Percentiles rank a stretch among this genome's conserved stretches.
phyloP scores from a whole-genome alignment of 2,888 invertebrate genomes.

The Cerceris ruficornis region DNA sequence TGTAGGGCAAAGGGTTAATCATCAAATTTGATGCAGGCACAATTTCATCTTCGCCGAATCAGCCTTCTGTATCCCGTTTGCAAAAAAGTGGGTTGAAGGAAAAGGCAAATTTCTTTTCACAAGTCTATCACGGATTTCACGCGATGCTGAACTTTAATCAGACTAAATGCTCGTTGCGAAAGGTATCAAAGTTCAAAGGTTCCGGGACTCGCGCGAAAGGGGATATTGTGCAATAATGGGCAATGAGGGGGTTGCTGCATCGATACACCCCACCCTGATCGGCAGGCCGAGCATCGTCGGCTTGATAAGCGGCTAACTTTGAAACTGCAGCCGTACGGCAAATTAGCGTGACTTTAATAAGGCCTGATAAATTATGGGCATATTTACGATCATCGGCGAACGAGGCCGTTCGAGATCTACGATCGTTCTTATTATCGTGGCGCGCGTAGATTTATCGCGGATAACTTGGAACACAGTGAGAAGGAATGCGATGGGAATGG shows the following conservation, averaged over 20 bases:
- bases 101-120: slow-evolving; percentile 1
- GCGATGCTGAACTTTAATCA: slow-evolving; percentile 1
- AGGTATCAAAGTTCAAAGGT: slow-evolving; percentile 33
- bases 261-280: slow-evolving; percentile 27
- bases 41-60: no score
- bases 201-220: not conserved
- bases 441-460: not conserved
- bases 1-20: no score
- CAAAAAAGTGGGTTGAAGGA: not conserved
- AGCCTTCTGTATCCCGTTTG: no score
- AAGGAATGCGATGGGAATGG: not conserved
- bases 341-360: slow-evolving; percentile 25
- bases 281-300: slow-evolving; percentile 19
- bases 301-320: slow-evolving; percentile 35
- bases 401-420: slow-evolving; percentile 32
- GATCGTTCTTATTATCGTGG: slow-evolving; percentile 34
- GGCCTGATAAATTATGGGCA: slow-evolving; percentile 43
- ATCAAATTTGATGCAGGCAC: no score
- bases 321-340: slow-evolving; percentile 24
- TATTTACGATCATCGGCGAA: slow-evolving; percentile 35
- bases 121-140: slow-evolving; percentile 7
- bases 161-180: slow-evolving; percentile 30
- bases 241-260: slow-evolving; percentile 42
- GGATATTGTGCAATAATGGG: slow-evolving; percentile 37
- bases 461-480: slow-evolving; percentile 3